Evolutionary conservation across 2,113 vertebrate genomes (phyloP).

Genomic region (Phoenicopterus ruber): DNA sequence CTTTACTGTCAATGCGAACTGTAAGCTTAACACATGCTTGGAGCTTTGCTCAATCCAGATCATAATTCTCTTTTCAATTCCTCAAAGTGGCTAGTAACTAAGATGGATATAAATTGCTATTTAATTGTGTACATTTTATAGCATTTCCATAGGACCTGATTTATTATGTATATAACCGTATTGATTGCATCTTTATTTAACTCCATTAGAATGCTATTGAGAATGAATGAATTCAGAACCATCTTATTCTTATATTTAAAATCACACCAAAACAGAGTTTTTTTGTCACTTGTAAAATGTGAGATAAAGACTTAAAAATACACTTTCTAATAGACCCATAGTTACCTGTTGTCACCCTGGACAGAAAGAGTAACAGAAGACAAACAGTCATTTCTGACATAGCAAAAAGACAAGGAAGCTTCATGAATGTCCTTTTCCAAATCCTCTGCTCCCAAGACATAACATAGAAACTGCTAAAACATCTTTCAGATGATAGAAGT

Average conservation of each 20-base stretch:
- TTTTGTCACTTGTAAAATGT: background rate
- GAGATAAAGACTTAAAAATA: background rate
- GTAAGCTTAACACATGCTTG: background rate
- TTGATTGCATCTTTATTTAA: slow-evolving; percentile 16
- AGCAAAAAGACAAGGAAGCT: background rate
- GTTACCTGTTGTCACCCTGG: background rate
- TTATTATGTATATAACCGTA: slow-evolving; percentile 22
- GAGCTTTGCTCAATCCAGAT: background rate
- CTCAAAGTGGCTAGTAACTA: background rate
- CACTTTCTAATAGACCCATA: background rate
- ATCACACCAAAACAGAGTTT: background rate
- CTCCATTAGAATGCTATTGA: background rate
- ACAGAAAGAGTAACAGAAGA: background rate
- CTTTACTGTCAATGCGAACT: background rate
- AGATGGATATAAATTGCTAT: slow-evolving; percentile 21
- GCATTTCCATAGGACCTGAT: slow-evolving; percentile 11
- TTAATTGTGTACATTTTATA: slow-evolving; percentile 9
- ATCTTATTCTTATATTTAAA: background rate
- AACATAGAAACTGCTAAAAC: background rate
- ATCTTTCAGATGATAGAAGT: background rate
- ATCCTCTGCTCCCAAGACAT: background rate
- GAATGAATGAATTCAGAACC: background rate
- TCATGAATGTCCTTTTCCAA: background rate
- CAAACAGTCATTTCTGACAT: background rate
- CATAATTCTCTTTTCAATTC: background rate